These are phyloP conservation scores for Halcyon leucocephala DNA, from an alignment of 2,797 vertebrate species.

Conservation along the genomic window DNA sequence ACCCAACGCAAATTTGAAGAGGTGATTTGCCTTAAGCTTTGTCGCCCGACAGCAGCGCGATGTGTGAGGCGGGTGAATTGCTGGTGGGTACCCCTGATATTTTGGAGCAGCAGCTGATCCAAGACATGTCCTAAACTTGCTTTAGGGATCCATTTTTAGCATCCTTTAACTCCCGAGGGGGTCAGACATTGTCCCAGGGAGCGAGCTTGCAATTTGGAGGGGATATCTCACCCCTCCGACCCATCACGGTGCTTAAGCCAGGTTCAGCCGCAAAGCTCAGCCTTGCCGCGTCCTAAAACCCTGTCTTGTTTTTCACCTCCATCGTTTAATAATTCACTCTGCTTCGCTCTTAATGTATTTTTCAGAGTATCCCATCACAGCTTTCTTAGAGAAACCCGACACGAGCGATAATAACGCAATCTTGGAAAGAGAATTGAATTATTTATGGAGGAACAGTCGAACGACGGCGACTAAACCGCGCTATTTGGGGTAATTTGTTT, in stretches of 20 bases:
- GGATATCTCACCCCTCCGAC: accelerated
- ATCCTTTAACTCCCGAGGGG: background rate
- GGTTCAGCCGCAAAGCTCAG: background rate
- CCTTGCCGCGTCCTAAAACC: background rate
- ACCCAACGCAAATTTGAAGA: accelerated
- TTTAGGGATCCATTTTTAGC: background rate
- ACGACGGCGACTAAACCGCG: conserved; percentile 13
- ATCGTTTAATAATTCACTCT: background rate
- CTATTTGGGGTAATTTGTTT: conserved; percentile 49
- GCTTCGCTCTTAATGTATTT: background rate
- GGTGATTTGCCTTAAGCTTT: accelerated
- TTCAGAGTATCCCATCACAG: background rate
- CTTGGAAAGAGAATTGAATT: conserved; percentile 52
- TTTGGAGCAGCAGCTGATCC: background rate
- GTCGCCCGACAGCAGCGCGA: accelerated
- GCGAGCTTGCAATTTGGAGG: accelerated
- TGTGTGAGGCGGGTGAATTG: accelerated
- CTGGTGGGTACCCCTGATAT: accelerated
- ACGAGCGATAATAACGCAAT: conserved; percentile 16
- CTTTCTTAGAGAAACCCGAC: conserved; percentile 2
- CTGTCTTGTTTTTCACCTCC: background rate
- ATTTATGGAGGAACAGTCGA: conserved; percentile 51
- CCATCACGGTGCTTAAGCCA: accelerated
- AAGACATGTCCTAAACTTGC: background rate
- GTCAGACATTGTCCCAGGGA: background rate